A percentile compares a stretch with the other conserved stretches of the same genome.
These are phyloP conservation scores for Choloepus hoffmanni DNA, from an alignment of 2,113 vertebrate genomes.

Conservation along the genomic window DNA sequence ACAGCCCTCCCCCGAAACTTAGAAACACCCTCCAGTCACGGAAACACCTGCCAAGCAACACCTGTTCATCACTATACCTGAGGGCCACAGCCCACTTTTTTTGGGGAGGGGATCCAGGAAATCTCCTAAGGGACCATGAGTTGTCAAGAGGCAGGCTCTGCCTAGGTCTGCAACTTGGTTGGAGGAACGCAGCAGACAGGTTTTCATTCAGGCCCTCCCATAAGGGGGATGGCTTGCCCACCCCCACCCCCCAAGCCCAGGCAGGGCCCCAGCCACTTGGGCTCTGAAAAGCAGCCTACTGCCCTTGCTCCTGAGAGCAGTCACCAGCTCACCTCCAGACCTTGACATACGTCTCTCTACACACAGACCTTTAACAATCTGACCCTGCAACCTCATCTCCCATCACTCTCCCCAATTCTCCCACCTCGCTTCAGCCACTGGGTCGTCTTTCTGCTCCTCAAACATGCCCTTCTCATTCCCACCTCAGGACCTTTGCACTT, in stretches of 20 bases:
- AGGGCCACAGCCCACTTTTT: background rate
- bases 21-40: conserved; percentile 12
- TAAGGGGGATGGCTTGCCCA: background rate
- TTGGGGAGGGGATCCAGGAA: background rate
- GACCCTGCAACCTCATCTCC: background rate
- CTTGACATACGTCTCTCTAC: background rate
- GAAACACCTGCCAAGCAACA: conserved; percentile 52
- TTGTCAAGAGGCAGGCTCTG: background rate
- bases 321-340: background rate
- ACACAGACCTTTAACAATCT: background rate
- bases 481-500: background rate
- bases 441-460: background rate
- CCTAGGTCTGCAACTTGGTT: background rate
- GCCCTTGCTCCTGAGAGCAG: background rate
- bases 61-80: conserved; percentile 18
- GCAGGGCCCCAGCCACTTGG: background rate
- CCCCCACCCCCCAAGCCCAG: background rate
- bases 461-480: background rate
- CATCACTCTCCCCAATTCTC: background rate
- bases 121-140: background rate
- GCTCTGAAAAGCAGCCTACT: background rate
- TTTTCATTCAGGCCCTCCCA: background rate
- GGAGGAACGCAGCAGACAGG: background rate
- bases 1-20: conserved; percentile 31
- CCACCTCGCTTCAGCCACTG: background rate